These are phyloP conservation scores for Pseudococcus longispinus DNA, from an alignment of 2,888 invertebrate genomes.

Conservation along the genomic window DNA sequence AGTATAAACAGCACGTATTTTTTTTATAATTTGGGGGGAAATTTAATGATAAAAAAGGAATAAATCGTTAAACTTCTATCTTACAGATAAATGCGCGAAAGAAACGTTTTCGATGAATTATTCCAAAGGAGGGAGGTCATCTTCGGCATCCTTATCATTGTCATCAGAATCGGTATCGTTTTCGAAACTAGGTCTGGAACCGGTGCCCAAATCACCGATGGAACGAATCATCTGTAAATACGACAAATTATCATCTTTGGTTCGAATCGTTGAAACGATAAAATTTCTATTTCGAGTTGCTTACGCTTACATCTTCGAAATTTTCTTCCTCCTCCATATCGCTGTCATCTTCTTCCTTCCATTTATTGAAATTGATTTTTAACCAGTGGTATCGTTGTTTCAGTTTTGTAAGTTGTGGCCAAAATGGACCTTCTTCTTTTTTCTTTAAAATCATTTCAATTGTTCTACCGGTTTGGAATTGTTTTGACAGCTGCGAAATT, in stretches of 20 bases:
- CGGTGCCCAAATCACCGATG: slow-evolving; percentile 51
- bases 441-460: slow-evolving; percentile 66
- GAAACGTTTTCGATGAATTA: slow-evolving; percentile 14
- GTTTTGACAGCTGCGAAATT: slow-evolving; percentile 18
- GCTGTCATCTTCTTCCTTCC: slow-evolving; percentile 63
- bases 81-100: slow-evolving; percentile 25
- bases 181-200: slow-evolving; percentile 42
- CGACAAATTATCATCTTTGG: no score
- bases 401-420: slow-evolving; percentile 87
- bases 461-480: slow-evolving; percentile 63
- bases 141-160: slow-evolving; percentile 41
- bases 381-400: slow-evolving; percentile 93
- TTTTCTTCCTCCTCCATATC: slow-evolving; percentile 57
- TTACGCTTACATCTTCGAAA: slow-evolving; percentile 57
- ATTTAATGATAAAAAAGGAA: slow-evolving; percentile 35
- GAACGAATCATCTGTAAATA: slow-evolving; percentile 49
- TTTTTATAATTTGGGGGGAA: neutral
- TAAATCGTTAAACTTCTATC: slow-evolving; percentile 30
- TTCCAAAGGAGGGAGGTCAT: slow-evolving; percentile 50
- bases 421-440: slow-evolving; percentile 77
- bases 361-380: slow-evolving; percentile 97
- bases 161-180: slow-evolving; percentile 53
- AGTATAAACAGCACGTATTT: slow-evolving; percentile 38
- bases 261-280: neutral
- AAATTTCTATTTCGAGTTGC: neutral